phyloP scores from a whole-genome alignment of 2,113 vertebrate genomes.

The Monopterus albus region DNA sequence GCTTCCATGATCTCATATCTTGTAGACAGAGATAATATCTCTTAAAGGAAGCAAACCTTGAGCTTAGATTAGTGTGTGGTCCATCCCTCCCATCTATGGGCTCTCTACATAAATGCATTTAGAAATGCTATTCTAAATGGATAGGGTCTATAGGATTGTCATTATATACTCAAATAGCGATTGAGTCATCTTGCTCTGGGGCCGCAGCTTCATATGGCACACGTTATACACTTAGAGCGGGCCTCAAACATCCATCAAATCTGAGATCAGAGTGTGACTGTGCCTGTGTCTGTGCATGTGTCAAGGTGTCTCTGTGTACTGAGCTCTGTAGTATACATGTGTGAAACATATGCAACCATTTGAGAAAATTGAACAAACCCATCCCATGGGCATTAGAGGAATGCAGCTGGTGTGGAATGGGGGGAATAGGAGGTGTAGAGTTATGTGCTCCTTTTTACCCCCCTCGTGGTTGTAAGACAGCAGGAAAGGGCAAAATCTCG shows the following conservation, averaged over 20 bases:
- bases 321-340: conserved; percentile 52
- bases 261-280: conserved; percentile 54
- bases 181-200: conserved; percentile 64
- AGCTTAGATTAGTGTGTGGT: too few relatives aligned
- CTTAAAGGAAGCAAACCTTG: too few relatives aligned
- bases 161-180: conserved; percentile 32
- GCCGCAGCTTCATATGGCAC: conserved; percentile 57
- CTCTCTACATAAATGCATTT: too few relatives aligned
- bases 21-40: too few relatives aligned
- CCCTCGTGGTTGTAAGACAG: conserved; percentile 39
- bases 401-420: conserved; percentile 52
- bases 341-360: conserved; percentile 53
- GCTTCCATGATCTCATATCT: too few relatives aligned
- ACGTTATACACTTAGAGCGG: conserved; percentile 50
- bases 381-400: conserved; percentile 64
- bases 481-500: conserved; percentile 12
- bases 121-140: conserved; percentile 50
- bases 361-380: conserved; percentile 27
- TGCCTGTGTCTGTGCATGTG: conserved; percentile 51
- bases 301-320: conserved; percentile 57
- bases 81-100: too few relatives aligned
- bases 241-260: conserved; percentile 63
- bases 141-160: conserved; percentile 56
- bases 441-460: conserved; percentile 14
- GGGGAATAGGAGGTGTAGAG: background rate